phyloP scores from a whole-genome alignment of 2,888 invertebrate genomes.

The Galerucella calmariensis region DNA sequence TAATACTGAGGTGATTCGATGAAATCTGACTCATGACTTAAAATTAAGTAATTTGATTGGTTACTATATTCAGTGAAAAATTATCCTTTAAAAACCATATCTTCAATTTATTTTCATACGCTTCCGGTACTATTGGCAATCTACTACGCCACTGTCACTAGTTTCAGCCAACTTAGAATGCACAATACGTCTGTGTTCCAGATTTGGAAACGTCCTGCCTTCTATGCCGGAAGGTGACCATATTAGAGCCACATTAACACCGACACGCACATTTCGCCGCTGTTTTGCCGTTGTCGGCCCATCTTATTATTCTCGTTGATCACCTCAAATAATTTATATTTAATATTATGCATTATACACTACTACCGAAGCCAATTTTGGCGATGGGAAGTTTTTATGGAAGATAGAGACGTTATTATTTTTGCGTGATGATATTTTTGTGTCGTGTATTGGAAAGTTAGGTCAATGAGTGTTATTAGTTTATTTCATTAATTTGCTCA shows the following conservation, averaged over 20 bases:
- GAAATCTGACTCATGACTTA: too few species aligned
- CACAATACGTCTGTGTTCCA: conserved; percentile 46
- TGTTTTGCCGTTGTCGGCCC: conserved; percentile 9
- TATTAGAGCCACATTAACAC: conserved; percentile 47
- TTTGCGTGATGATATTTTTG: conserved; percentile 23
- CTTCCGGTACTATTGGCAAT: neutral
- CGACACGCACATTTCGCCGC: conserved; percentile 10
- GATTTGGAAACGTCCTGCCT: conserved; percentile 50
- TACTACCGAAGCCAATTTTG: conserved; percentile 18
- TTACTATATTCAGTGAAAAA: too few species aligned
- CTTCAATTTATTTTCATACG: neutral
- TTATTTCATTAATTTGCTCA: neutral
- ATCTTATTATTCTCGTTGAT: conserved; percentile 35
- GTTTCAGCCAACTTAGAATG: conserved; percentile 39
- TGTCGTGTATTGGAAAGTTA: conserved; percentile 5
- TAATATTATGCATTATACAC: conserved; percentile 27
- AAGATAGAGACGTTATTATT: conserved; percentile 27
- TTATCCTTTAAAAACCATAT: neutral
- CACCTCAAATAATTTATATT: conserved; percentile 35
- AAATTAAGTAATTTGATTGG: too few species aligned
- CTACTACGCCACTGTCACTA: conserved; percentile 8
- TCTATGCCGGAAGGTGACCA: conserved; percentile 49
- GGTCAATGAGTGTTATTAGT: conserved; percentile 12
- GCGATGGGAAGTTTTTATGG: conserved; percentile 7
- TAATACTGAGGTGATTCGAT: too few species aligned